These are phyloP conservation scores for Rhinolophus ferrumequinum DNA, from an alignment of 2,113 vertebrate genomes.

Conservation along the genomic window DNA sequence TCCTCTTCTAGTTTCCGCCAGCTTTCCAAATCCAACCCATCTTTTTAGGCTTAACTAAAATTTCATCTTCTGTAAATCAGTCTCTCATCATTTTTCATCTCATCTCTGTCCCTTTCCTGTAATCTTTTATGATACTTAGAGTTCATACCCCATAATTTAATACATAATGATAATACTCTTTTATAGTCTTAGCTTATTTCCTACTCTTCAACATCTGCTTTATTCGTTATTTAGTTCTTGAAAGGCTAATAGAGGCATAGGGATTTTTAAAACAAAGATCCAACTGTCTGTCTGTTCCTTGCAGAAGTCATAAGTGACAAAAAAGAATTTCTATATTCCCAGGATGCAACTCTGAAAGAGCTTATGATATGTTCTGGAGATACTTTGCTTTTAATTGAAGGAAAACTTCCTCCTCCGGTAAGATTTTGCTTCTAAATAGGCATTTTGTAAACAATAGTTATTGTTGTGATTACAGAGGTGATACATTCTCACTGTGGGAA, in stretches of 20 bases:
- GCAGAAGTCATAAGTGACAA: conserved; percentile 48
- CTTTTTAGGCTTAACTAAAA: background rate
- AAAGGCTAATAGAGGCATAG: background rate
- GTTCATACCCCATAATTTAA: background rate
- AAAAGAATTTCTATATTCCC: conserved; percentile 68
- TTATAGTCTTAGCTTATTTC: background rate
- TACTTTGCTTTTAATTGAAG: conserved; percentile 91
- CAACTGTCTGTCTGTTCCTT: background rate
- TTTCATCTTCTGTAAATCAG: background rate
- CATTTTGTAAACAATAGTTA: background rate
- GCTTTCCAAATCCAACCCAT: background rate
- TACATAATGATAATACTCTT: background rate
- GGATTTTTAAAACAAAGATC: background rate
- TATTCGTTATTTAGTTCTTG: background rate
- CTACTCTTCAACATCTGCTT: background rate
- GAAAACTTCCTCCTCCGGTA: conserved; percentile 92
- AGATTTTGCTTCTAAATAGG: background rate
- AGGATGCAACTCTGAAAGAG: conserved; percentile 92
- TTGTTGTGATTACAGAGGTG: background rate
- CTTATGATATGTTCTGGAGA: conserved; percentile 91
- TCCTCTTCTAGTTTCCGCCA: background rate
- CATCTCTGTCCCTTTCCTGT: background rate
- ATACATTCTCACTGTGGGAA: background rate
- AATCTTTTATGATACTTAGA: background rate
- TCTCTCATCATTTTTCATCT: background rate